These are phyloP conservation scores for Galendromus occidentalis DNA, from an alignment of 1,140 invertebrate species.

Conservation along the genomic window DNA sequence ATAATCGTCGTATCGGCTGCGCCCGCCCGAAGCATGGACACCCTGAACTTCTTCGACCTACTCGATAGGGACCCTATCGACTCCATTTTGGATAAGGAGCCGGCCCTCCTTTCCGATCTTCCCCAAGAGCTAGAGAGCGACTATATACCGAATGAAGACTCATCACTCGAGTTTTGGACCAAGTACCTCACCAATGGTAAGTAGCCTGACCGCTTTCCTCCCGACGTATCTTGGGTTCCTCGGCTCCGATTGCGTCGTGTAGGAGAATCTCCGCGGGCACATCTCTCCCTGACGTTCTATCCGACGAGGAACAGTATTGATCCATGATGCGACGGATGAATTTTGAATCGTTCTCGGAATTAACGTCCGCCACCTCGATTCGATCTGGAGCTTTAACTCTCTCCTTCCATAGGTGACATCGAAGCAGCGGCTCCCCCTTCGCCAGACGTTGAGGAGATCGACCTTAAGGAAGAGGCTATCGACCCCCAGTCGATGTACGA, in stretches of 20 bases:
- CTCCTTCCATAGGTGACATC: background rate
- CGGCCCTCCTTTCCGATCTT: background rate
- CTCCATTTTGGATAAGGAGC: background rate
- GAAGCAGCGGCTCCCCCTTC: background rate
- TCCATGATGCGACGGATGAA: too few relatives aligned
- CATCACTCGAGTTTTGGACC: background rate
- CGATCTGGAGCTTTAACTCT: background rate
- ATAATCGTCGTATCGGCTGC: too few relatives aligned
- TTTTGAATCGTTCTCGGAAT: too few relatives aligned
- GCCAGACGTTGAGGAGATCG: background rate
- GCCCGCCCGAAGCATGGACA: background rate
- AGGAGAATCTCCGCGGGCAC: too few relatives aligned
- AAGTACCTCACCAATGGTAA: slow-evolving; percentile 2
- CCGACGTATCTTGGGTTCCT: too few relatives aligned
- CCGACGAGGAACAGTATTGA: too few relatives aligned
- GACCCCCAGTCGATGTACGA: background rate
- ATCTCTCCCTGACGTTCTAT: too few relatives aligned
- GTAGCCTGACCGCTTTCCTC: too few relatives aligned
- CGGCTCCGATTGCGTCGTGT: too few relatives aligned
- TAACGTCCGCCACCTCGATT: background rate
- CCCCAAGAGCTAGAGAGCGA: background rate
- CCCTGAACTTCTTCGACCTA: background rate
- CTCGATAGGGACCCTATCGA: slow-evolving; percentile 1
- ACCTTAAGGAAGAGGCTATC: background rate
- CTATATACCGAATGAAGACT: slow-evolving; percentile 7